phyloP scores from a whole-genome alignment of 2,888 invertebrate species.

The Frankliniella intonsa region DNA sequence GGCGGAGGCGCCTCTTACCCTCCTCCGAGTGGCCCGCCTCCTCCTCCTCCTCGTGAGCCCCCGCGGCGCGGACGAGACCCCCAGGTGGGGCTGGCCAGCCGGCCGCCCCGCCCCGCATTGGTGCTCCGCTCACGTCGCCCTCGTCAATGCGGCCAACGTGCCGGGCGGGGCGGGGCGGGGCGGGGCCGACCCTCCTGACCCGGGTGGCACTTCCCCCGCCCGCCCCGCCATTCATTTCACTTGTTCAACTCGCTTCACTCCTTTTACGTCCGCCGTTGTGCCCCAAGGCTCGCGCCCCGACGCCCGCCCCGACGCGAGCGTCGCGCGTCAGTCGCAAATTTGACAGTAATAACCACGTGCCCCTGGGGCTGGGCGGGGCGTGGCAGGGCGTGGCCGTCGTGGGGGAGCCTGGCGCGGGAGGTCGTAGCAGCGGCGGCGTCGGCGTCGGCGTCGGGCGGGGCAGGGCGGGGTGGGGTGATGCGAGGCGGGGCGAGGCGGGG shows the following conservation, averaged over 20 bases:
- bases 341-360: conserved; percentile 19
- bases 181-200: neutral
- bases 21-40: neutral
- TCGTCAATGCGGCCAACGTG: conserved; percentile 18
- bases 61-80: neutral
- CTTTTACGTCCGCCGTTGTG: neutral
- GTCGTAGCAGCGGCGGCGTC: too few species aligned
- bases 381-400: neutral
- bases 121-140: neutral
- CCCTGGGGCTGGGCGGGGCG: neutral
- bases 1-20: too few species aligned
- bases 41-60: neutral
- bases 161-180: neutral
- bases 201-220: neutral
- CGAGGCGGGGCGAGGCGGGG: too few species aligned
- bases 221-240: conserved; percentile 12
- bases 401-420: neutral
- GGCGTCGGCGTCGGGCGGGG: too few species aligned
- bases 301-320: neutral
- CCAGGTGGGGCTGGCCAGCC: neutral
- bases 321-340: conserved; percentile 18
- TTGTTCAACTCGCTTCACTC: conserved; percentile 10
- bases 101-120: neutral
- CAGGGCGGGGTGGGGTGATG: too few species aligned
- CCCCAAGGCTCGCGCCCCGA: neutral